phyloP scores from a whole-genome alignment of 2,113 vertebrate species.

The Mus spicilegus region DNA sequence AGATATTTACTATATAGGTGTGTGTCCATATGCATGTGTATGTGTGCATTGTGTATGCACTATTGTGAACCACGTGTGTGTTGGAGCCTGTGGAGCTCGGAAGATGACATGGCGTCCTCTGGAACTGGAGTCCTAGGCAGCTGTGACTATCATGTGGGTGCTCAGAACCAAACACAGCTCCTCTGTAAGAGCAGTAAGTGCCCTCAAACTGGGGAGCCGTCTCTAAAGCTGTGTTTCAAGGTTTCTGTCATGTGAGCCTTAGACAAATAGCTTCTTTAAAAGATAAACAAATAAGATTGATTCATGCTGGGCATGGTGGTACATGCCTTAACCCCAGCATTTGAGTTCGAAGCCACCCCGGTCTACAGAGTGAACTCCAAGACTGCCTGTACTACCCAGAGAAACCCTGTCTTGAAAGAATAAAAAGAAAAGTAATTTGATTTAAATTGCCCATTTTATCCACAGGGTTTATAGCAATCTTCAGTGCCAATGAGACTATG shows the following conservation, averaged over 20 bases:
- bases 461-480: neutral
- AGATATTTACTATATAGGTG: neutral
- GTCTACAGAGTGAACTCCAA: neutral
- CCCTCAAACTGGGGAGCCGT: no score
- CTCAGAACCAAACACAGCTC: neutral
- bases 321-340: neutral
- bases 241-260: neutral
- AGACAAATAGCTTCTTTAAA: neutral
- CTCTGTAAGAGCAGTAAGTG: neutral
- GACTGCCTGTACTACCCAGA: neutral
- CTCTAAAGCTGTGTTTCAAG: neutral
- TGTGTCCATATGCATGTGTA: neutral
- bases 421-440: neutral
- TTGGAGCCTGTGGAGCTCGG: neutral
- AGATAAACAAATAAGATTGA: neutral
- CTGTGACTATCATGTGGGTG: neutral
- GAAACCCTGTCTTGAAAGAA: neutral
- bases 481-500: neutral
- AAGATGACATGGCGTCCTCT: neutral
- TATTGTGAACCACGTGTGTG: neutral
- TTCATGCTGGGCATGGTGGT: neutral
- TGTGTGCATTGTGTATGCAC: neutral
- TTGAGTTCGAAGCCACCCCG: neutral
- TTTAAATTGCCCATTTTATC: neutral
- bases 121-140: neutral